Evolutionary conservation across 2,888 invertebrate genomes (phyloP), one percentile per base, ranked within the genome.

Genomic region (Ormyrus nitidulus): DNA sequence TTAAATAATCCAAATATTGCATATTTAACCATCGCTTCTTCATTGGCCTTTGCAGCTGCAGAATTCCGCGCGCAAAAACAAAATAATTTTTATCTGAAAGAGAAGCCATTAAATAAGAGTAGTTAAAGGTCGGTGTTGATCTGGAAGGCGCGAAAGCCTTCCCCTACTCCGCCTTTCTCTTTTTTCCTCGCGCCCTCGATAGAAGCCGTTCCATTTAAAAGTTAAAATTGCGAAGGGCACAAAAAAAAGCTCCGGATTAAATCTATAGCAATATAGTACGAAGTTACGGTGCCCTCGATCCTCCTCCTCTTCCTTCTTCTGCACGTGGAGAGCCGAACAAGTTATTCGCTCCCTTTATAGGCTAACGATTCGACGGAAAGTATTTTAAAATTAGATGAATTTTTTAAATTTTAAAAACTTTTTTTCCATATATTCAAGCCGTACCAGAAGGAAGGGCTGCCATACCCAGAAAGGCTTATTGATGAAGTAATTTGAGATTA

Each of bases 211-310:
- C 73, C 66, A 81, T 81, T 81, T 81, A 77, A 81, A 81, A 81
- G 74, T 81, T 81, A 77, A 81, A 81, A 81, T 81, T 77, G 77
- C 74, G 77, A 81, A 81, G 74, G 81, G 66, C 74, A 61, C 61
- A 77, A 77, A 74, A 19, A 19, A 78, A 80, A 80, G 70, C 66
- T 70, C 54, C 19, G 1, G 53, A 44, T 2, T 13, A 13, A 5
- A 54, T 59, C 49, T 77, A 76, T 54, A 76, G 76, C n/a, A 71
- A 71, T 77, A 77, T 9, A 49, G 11, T 59, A 6, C 10, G 44
- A 9, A 34, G 58, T 51, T 34, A 44, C 56, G 48, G n/a, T 69
- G 54, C 73, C 51, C 58, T 70, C 51, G 51, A 70, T 75, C 53
- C 49, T 56, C 19, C 51, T 56, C 19, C 61, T 44, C 10, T 5